phyloP scores from a whole-genome alignment of 2,888 invertebrate species.

The Lypha dubia region DNA sequence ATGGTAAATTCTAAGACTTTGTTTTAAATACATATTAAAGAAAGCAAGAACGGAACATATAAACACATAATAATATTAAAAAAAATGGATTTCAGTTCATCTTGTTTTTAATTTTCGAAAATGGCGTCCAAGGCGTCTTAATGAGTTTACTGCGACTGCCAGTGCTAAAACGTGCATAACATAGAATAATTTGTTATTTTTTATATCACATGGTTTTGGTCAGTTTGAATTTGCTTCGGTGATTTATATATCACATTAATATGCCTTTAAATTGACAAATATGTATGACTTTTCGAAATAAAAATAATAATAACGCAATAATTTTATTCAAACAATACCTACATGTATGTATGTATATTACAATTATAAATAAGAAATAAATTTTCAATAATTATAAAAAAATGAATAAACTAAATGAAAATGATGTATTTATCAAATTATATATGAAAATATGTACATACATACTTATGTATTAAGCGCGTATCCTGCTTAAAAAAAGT shows the following conservation, averaged over 20 bases:
- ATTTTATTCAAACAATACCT: no score
- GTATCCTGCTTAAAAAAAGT: background rate
- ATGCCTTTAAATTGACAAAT: background rate
- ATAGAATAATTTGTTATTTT: no score
- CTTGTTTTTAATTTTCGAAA: background rate
- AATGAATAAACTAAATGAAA: conserved; percentile 4
- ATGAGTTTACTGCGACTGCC: no score
- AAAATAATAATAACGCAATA: no score
- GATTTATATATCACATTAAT: background rate
- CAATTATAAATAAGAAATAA: conserved; percentile 16
- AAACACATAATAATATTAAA: background rate
- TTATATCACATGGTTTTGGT: no score
- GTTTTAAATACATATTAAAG: background rate
- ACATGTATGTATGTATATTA: background rate
- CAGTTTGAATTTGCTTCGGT: no score
- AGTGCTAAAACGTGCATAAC: no score
- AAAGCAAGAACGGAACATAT: background rate
- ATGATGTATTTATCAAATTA: conserved; percentile 32
- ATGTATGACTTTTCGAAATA: no score
- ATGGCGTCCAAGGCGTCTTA: no score
- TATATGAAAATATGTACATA: no score
- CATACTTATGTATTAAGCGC: background rate
- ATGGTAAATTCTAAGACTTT: background rate
- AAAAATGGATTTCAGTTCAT: background rate
- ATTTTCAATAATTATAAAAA: conserved; percentile 17